phyloP scores from a whole-genome alignment of 1,140 invertebrate species.

The Euura lappo region DNA sequence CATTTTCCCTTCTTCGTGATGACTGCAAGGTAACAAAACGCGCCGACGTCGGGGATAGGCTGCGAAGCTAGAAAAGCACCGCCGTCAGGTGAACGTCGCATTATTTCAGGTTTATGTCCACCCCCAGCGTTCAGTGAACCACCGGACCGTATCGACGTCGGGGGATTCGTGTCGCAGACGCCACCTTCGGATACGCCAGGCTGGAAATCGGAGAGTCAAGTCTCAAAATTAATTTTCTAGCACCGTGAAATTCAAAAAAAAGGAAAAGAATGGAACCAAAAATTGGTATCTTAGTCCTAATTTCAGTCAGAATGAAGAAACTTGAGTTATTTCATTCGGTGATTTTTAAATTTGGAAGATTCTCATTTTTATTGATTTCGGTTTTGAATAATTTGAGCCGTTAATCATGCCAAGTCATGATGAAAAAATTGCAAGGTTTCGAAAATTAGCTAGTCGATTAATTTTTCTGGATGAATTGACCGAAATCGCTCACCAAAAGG shows the following conservation, averaged over 20 bases:
- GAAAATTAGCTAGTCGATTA: neutral
- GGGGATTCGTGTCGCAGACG: constrained; percentile 20
- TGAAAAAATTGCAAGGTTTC: too few relatives aligned
- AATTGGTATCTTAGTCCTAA: too few relatives aligned
- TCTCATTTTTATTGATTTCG: too few relatives aligned
- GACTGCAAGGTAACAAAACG: constrained; percentile 62
- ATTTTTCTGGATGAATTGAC: neutral
- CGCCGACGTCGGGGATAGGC: constrained; percentile 61
- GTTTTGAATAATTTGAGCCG: too few relatives aligned
- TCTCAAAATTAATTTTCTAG: too few relatives aligned
- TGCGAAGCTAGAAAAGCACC: constrained; percentile 61
- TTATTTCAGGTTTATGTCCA: constrained; percentile 46
- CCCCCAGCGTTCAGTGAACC: constrained; percentile 21
- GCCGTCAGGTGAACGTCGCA: constrained; percentile 59
- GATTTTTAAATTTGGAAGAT: too few relatives aligned
- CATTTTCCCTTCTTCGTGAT: constrained; percentile 43
- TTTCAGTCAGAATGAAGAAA: too few relatives aligned
- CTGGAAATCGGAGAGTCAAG: neutral
- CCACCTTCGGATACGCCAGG: constrained; percentile 21
- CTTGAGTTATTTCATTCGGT: too few relatives aligned
- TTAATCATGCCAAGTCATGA: too few relatives aligned
- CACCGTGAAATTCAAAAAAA: too few relatives aligned
- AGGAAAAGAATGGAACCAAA: too few relatives aligned
- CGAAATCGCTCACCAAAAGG: constrained; percentile 44
- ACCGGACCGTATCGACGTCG: constrained; percentile 21